Evolutionary conservation across 1,140 invertebrate genomes (phyloP).

Genomic region (Holcopasites calliopsidis): DNA sequence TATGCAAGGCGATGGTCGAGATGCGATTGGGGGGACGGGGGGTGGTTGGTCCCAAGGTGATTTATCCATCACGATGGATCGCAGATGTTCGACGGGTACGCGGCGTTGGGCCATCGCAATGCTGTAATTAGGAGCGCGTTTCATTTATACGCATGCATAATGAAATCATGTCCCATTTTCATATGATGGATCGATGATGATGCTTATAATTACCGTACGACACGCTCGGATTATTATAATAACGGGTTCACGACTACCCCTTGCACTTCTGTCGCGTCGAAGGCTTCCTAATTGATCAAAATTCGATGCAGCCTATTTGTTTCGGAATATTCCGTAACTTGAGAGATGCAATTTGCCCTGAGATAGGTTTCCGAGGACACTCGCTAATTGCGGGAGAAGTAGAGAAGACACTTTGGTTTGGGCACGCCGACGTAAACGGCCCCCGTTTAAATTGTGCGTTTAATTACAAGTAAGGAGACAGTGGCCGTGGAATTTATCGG

Average conservation of each 20-base stretch:
- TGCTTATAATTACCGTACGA: not conserved
- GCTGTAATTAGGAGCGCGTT: slow-evolving; percentile 53
- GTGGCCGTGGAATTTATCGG: slow-evolving; percentile 75
- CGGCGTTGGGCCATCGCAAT: slow-evolving; percentile 54
- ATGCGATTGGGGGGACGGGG: slow-evolving; percentile 69
- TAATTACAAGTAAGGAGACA: slow-evolving; percentile 79
- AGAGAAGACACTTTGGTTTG: slow-evolving; percentile 63
- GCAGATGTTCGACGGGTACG: slow-evolving; percentile 67
- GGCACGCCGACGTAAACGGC: slow-evolving; percentile 73
- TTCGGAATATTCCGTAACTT: not conserved
- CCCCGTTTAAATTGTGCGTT: slow-evolving; percentile 78
- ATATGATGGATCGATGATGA: slow-evolving; percentile 4
- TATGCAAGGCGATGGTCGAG: slow-evolving; percentile 70
- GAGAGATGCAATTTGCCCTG: slow-evolving; percentile 13
- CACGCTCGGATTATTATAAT: not conserved
- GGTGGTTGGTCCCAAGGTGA: slow-evolving; percentile 70
- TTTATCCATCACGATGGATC: slow-evolving; percentile 69
- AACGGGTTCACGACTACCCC: too few relatives aligned
- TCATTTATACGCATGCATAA: slow-evolving; percentile 51
- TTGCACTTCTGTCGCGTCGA: too few relatives aligned
- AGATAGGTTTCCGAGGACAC: slow-evolving; percentile 27
- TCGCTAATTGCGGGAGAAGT: too few relatives aligned
- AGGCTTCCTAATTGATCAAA: too few relatives aligned
- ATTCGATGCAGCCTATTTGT: not conserved
- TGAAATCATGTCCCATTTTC: slow-evolving; percentile 12